Conservation (phyloP, 2,797 vertebrate species). For the Fistularia tabacaria region DNA sequence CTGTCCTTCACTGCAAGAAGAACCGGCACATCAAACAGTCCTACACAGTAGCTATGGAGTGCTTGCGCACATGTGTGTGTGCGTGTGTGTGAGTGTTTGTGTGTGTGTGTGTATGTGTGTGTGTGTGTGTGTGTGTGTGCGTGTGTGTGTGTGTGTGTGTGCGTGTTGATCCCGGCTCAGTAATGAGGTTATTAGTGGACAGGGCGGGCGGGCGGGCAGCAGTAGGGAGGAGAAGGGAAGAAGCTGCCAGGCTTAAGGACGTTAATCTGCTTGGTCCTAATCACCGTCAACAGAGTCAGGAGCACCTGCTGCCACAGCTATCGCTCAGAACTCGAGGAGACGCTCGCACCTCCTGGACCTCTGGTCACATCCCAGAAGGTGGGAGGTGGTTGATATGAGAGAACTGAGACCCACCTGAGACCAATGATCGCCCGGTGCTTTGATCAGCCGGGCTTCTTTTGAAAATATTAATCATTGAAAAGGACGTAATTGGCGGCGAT, state of each 20-base stretch:
- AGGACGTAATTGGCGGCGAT: too few relatives aligned
- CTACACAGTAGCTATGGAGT: constrained; percentile 1
- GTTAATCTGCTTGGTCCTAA: constrained; percentile 74
- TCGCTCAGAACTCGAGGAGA: constrained; percentile 4
- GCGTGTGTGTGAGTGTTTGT: constrained; percentile 18
- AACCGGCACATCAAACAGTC: too few relatives aligned
- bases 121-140: constrained; percentile 15
- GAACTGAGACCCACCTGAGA: too few relatives aligned
- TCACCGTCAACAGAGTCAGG: constrained; percentile 69
- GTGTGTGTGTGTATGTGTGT: constrained; percentile 13
- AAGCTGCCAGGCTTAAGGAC: constrained; percentile 63
- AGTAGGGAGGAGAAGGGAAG: constrained; percentile 64
- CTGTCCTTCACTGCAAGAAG: too few relatives aligned
- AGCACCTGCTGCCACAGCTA: constrained; percentile 64
- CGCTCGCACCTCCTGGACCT: not conserved
- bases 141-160: constrained; percentile 12
- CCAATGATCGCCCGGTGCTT: too few relatives aligned
- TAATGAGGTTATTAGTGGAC: constrained; percentile 67
- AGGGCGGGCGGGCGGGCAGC: constrained; percentile 47
- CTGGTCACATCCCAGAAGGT: not conserved
- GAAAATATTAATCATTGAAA: too few relatives aligned
- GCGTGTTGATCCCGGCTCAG: constrained; percentile 54
- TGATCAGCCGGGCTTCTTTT: too few relatives aligned
- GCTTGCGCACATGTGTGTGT: constrained; percentile 1
- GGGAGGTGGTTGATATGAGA: too few relatives aligned